Evolutionary conservation across 2,888 invertebrate genomes (phyloP).

Genomic region (Trypoxylon attenuatum): DNA sequence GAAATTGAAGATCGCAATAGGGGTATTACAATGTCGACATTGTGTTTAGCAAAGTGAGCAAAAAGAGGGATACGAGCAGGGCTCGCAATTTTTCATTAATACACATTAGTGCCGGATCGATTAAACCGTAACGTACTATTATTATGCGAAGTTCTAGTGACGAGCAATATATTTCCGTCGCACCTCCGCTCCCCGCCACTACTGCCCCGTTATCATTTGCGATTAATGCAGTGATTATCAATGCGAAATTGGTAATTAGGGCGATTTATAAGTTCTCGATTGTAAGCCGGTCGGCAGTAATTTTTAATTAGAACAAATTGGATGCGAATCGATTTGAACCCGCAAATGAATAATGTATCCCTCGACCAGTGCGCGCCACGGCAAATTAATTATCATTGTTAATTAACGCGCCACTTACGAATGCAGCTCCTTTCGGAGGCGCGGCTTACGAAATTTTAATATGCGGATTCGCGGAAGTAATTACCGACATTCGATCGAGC

Average conservation of each 20-base stretch:
- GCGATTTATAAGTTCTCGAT: not conserved
- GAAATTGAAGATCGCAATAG: not conserved
- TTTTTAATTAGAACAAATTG: slow-evolving; percentile 1
- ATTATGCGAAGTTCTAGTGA: not conserved
- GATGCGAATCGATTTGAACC: not conserved
- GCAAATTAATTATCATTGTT: not conserved
- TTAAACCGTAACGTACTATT: not conserved
- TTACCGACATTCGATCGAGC: not conserved
- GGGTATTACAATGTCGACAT: not conserved
- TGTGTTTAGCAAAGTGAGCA: not conserved
- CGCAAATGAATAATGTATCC: not conserved
- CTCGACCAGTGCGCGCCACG: not conserved
- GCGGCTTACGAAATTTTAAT: not conserved
- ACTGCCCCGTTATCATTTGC: not conserved
- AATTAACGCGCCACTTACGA: not conserved
- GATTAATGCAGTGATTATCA: not conserved
- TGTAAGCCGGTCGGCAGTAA: not conserved
- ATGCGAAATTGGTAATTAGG: not conserved
- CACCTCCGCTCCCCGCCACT: not conserved
- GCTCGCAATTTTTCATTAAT: not conserved
- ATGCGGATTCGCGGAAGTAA: not conserved
- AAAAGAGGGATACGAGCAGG: slow-evolving; percentile 6
- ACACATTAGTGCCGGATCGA: not conserved
- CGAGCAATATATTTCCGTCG: not conserved
- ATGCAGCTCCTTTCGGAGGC: not conserved